Percentiles rank a stretch among this genome's conserved stretches.
Evolutionary conservation across 2,888 invertebrate species (phyloP).

Genomic region (Odontothrips loti): DNA sequence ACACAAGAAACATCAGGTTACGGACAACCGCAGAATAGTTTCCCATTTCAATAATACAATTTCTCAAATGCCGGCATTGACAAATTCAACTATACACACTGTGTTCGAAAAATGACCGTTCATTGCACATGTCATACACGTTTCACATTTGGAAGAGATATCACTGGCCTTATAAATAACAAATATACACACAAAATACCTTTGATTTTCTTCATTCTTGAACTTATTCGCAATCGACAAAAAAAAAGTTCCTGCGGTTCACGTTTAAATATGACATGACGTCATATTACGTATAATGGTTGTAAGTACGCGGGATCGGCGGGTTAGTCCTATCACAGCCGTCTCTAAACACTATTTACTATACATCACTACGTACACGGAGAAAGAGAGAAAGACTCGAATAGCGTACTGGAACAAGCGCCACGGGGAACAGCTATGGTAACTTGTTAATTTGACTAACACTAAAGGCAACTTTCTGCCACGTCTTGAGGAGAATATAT

Average conservation of each 20-base stretch:
- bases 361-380: background rate
- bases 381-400: background rate
- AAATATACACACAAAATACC: background rate
- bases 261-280: background rate
- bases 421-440: background rate
- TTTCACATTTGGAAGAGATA: background rate
- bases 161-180: background rate
- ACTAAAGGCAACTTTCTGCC: background rate
- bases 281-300: background rate
- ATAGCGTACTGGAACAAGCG: background rate
- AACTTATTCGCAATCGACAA: background rate
- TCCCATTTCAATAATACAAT: background rate
- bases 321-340: slow-evolving; percentile 12
- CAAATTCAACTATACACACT: background rate
- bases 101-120: background rate
- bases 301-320: slow-evolving; percentile 12
- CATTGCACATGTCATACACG: background rate
- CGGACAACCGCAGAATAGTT: background rate
- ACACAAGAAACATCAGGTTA: background rate
- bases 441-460: background rate
- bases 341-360: background rate
- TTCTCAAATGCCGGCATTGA: background rate
- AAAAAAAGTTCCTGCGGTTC: background rate
- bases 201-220: background rate
- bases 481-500: background rate